phyloP scores from a whole-genome alignment of 2,797 vertebrate genomes.

The Cuniculus paca region DNA sequence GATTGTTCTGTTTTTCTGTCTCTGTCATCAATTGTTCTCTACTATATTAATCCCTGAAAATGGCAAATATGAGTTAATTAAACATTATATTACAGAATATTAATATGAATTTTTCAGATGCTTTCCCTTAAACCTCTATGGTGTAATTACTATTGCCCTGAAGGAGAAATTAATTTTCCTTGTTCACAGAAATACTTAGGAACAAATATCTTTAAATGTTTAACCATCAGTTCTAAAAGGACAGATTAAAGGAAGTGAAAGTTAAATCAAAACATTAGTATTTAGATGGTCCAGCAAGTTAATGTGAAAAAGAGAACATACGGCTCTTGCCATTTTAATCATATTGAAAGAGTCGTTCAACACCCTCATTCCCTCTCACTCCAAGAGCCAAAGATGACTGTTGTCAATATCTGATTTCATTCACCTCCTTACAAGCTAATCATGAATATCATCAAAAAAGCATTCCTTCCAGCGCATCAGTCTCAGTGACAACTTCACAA shows the following conservation, averaged over 20 bases:
- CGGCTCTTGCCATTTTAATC: constrained; percentile 41
- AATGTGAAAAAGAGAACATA: constrained; percentile 36
- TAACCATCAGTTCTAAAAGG: constrained; percentile 71
- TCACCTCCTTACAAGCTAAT: constrained; percentile 44
- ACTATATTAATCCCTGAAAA: constrained; percentile 72
- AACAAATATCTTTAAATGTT: constrained; percentile 75
- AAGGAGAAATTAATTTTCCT: constrained; percentile 70
- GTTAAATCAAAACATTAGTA: constrained; percentile 67
- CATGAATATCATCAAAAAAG: constrained; percentile 63
- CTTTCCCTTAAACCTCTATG: constrained; percentile 55
- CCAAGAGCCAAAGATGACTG: constrained; percentile 28
- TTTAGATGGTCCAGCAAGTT: constrained; percentile 55
- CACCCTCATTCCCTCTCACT: constrained; percentile 60
- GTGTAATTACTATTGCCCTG: constrained; percentile 67
- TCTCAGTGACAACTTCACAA: constrained; percentile 46
- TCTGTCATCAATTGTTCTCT: constrained; percentile 65
- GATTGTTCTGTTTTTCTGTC: constrained; percentile 68
- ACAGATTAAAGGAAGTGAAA: constrained; percentile 61
- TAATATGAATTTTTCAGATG: constrained; percentile 74
- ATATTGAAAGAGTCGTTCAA: constrained; percentile 58
- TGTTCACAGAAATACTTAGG: constrained; percentile 77
- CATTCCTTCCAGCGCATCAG: constrained; percentile 70
- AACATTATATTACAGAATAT: constrained; percentile 75
- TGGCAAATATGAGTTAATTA: constrained; percentile 79
- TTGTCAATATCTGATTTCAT: constrained; percentile 62